Evolutionary conservation across 2,797 vertebrate genomes (phyloP), one percentile per base, ranked within the genome.

Genomic region (Semotilus atromaculatus): DNA sequence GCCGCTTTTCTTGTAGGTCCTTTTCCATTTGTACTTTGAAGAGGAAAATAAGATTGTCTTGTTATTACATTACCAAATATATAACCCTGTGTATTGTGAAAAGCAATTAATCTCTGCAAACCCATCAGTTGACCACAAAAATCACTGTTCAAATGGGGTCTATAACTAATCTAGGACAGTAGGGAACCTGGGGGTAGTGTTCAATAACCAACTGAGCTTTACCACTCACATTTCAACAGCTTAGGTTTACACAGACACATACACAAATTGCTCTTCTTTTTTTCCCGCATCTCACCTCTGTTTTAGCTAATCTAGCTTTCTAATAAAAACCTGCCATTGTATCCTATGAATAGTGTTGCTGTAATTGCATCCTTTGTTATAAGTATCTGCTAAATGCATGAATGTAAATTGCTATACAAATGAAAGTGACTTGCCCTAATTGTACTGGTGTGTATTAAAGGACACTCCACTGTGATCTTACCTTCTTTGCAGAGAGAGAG

Each of bases 1-100:
- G 94, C 86, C 94, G 93, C 90, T 98, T 98, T 72, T 97, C 97
- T 82, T 95, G 89, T 97, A 97, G 81, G 88, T 95, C 89, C 34
- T 95, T 95, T 5, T 82, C 94, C 26, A 91, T 89, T 5, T 94
- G 58, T 60, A 60, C 58, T 60, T 60, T 60, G 60, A 18, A 64
- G 26, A 64, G 26, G 14, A 64, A 14, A 29, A 64, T 31, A 64
- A 64, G 26, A 64, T 29, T 26, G 23, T 60, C 10, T 26, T 60
- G 55, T 60, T 7, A 64, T 62, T 16, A 16, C 5, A 31, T 64
- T 31, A 31, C 2, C 14, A 64, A 64, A 64, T 18, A 48, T 5
- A 48, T 2, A 48, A 58, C 21, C 8, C 8, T 23, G 53, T 58
- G 53, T 10, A 23, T 58, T 23, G 21, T 55, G 53, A 55, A 55